phyloP scores from a whole-genome alignment of 2,797 vertebrate species.

The Gymnoscopelus braueri region DNA sequence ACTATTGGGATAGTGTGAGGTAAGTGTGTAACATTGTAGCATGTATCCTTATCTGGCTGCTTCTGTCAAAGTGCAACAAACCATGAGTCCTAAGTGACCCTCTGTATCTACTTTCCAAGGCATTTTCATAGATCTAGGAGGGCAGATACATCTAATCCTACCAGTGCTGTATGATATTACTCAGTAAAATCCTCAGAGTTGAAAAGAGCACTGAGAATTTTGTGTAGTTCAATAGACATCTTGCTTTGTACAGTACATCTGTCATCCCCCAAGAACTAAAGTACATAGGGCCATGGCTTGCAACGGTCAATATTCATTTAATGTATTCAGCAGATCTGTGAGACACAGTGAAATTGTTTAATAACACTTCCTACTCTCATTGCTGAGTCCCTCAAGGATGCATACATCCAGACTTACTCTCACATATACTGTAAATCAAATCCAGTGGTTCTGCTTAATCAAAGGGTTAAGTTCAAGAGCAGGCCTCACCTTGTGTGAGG shows the following conservation, averaged over 20 bases:
- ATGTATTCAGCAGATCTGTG: slow-evolving; percentile 38
- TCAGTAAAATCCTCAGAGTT: not conserved
- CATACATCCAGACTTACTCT: slow-evolving; percentile 28
- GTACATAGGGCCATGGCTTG: slow-evolving; percentile 1
- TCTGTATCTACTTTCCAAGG: not conserved
- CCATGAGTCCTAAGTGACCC: not conserved
- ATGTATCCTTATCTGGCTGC: slow-evolving; percentile 12
- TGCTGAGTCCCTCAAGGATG: slow-evolving; percentile 12
- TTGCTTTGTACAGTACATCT: not conserved
- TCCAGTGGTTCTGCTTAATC: slow-evolving; percentile 66
- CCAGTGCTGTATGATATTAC: not conserved
- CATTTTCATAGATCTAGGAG: not conserved
- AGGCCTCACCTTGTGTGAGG: not conserved
- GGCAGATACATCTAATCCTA: slow-evolving; percentile 21
- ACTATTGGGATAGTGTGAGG: slow-evolving; percentile 57
- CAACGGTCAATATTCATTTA: not conserved
- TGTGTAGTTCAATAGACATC: not conserved
- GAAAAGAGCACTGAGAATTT: too few relatives aligned
- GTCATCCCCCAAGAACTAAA: not conserved
- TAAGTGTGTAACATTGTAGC: slow-evolving; percentile 39
- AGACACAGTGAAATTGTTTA: slow-evolving; percentile 25
- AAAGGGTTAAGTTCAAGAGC: slow-evolving; percentile 38
- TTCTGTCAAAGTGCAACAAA: not conserved
- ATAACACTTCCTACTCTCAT: slow-evolving; percentile 17
- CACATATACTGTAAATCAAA: slow-evolving; percentile 28